Conservation (phyloP, 2,113 vertebrate genomes). For the Alexandromys fortis region DNA sequence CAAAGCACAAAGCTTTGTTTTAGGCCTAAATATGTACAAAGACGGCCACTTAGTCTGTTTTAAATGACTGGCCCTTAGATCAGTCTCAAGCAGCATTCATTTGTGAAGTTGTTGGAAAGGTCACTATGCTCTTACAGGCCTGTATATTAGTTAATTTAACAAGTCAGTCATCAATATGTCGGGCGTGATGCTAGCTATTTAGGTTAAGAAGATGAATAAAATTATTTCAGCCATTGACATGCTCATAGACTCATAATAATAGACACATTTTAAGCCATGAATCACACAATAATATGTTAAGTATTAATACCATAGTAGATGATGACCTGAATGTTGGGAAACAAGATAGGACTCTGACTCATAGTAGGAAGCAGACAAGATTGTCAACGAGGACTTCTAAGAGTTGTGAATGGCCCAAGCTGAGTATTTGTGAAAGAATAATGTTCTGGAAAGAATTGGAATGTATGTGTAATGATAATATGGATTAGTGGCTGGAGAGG, state of each 20-base stretch:
- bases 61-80: not conserved
- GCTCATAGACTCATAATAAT: not conserved
- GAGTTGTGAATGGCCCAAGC: not conserved
- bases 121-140: not conserved
- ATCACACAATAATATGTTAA: not conserved
- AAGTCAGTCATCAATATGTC: not conserved
- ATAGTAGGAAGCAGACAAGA: not conserved
- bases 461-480: not conserved
- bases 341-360: not conserved
- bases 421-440: not conserved
- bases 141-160: not conserved
- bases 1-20: not conserved
- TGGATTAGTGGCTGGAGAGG: not conserved
- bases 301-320: not conserved
- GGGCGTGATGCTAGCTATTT: not conserved
- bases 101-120: not conserved
- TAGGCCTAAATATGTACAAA: not conserved
- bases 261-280: not conserved
- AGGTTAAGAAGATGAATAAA: slow-evolving; percentile 15
- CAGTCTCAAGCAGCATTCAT: not conserved
- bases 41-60: not conserved
- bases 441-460: not conserved
- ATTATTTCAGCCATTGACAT: not conserved
- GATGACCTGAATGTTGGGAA: not conserved
- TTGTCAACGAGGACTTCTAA: not conserved